Evolutionary conservation across 2,113 vertebrate species (phyloP).

Genomic region (Edolisoma coerulescens): DNA sequence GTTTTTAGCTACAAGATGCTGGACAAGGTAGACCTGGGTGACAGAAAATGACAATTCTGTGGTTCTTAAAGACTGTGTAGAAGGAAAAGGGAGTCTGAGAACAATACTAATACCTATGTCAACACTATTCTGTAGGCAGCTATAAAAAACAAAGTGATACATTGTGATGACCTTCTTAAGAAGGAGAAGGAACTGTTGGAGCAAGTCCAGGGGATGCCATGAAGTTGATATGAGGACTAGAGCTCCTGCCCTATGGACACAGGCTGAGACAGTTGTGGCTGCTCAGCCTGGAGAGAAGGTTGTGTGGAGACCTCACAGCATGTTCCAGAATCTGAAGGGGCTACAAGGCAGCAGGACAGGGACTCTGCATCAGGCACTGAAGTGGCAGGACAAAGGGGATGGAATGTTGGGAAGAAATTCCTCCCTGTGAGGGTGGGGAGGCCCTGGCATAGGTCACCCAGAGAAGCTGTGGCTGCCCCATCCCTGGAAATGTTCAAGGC

Average conservation of each 20-base stretch:
- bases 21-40: neutral
- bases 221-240: rapidly evolving
- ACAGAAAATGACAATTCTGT: neutral
- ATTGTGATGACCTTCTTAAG: neutral
- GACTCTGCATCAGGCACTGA: neutral
- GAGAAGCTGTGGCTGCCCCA: neutral
- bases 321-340: neutral
- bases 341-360: neutral
- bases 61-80: neutral
- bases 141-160: neutral
- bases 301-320: neutral
- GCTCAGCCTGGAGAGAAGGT: neutral
- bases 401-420: neutral
- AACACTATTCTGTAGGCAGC: neutral
- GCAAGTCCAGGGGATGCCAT: neutral
- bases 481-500: neutral
- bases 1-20: neutral
- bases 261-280: neutral
- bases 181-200: neutral
- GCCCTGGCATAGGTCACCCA: neutral
- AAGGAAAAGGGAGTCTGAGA: neutral
- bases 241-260: neutral
- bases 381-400: neutral
- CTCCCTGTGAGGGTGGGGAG: neutral
- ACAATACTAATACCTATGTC: neutral